These are phyloP conservation scores for Prunella fulvescens DNA, from an alignment of 2,113 vertebrate species.

Conservation along the genomic window DNA sequence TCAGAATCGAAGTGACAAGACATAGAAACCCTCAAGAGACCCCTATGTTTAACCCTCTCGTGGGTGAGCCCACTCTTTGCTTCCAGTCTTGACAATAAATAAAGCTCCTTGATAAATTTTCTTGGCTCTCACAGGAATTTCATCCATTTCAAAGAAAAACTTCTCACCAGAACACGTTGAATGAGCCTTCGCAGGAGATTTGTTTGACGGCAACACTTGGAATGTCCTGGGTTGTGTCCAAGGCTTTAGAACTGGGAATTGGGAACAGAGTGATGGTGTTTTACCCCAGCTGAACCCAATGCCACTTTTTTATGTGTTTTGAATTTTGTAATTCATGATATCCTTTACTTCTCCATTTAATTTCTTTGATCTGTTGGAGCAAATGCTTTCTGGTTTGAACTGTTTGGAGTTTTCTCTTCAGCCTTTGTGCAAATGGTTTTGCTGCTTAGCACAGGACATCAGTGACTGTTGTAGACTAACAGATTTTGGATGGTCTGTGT, in stretches of 20 bases:
- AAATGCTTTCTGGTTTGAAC: not conserved
- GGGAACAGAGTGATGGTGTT: not conserved
- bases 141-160: not conserved
- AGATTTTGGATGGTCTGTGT: not conserved
- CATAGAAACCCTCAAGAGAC: not conserved
- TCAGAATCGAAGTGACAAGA: not conserved
- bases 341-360: not conserved
- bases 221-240: not conserved
- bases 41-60: not conserved
- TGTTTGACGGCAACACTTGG: not conserved
- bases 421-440: not conserved
- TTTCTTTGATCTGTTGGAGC: not conserved
- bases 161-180: rapidly evolving
- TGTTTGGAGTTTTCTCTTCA: not conserved
- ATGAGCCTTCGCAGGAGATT: rapidly evolving
- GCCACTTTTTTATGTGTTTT: rapidly evolving
- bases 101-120: not conserved
- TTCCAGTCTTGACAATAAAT: not conserved
- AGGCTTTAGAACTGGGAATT: not conserved
- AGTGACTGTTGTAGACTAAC: not conserved
- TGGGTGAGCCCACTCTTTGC: not conserved
- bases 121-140: not conserved
- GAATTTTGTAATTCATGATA: not conserved
- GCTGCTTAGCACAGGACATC: not conserved
- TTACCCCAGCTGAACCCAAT: not conserved